Base-by-base conservation (phyloP, 2,888 invertebrate genomes). In the Lathronympha strigana region DNA sequence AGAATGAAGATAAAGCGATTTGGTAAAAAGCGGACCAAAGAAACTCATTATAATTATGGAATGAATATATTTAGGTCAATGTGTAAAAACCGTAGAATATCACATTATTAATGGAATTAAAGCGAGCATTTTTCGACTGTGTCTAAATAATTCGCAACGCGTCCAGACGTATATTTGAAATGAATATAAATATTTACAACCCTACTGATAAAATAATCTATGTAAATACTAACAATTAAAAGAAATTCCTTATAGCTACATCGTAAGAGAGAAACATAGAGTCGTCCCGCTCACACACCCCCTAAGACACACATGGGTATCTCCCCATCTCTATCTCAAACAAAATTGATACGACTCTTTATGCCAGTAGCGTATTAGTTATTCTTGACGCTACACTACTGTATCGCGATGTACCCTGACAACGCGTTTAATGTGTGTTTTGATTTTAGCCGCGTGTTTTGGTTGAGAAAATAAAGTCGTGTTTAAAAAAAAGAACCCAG, bases 351-450 rank as follows among this genome's bases (percentile, higher is more conserved):
- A 25, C 13, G 23, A 33, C 60, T 28, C n/a, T 45, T 23, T 6
- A 61, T 61, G 23, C 15, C 17, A 38, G 63, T 36, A 19, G 63
- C 40, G 8, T 63, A 38, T 55, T 61, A 49, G 64, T 64, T 66
- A 66, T 66, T 66, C 47, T 54, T 66, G 61, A 54, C 38, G 54
- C 28, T 53, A 13, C 66, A 66, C 54, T 47, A 61, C 47, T 38
- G 54, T 66, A 54, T 38, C 11, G 54, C 25, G 53, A 36, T 66
- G 53, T 49, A 61, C n/a, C 17, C 28, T n/a, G 66, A 38, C 15
- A 58, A 40, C 63, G 63, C 50, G 64, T 53, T 23, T 15, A 19
- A 63, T 25, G 15, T 19, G 47, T 25, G 23, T 47, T 47, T 23
- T 47, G 2, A 23, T n/a, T 47, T 45, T 9, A 21, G 21, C 25